Base-by-base conservation (phyloP, 2,113 vertebrate species). In the Channa argus region DNA sequence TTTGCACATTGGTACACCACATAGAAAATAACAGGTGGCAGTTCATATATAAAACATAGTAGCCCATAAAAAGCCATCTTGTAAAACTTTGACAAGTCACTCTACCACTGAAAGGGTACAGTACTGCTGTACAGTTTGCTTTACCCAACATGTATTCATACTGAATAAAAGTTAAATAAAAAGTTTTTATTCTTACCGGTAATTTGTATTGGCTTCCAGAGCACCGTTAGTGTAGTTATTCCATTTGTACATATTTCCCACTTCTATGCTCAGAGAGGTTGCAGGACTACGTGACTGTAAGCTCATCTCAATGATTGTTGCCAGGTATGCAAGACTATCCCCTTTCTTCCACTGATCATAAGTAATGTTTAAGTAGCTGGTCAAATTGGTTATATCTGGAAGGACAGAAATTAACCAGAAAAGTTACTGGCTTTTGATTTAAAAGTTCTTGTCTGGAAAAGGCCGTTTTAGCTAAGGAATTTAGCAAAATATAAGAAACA, bases 171-270 rank as follows among this genome's bases (percentile, higher is more conserved):
- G 24, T 24, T 24, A 24, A 24, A 24, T 24, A 24, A 24, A 24
- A 5, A 7, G 6, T 7, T 41, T 4, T 4, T 7, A 7, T 41
- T 36, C 79, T 81, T 92, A 95, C 94, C 24, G 24, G 82, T 94
- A 95, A 10, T 6, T 3, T 47, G 7, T n/a, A 8, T 4, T 60
- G n/a, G 71, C 3, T 0, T 9, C 11, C 47, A 95, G 85, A 14
- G 41, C 4, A 54, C 83, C 82, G 34, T 95, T 95, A 0, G 0
- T 5, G 73, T 95, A 95, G 39, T 0, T 14, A 0, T 61, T 0
- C 86, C 71, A 91, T 5, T 0, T 0, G 6, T 4, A 9, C 3
- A 0, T 10, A 47, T 75, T 44, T 71, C 93, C 93, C 4, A 94
- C 12, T 0, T 0, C 0, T 6, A 93, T 44, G 2, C 0, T 8